A percentile compares a stretch with the other conserved stretches of the same genome.
Conservation (phyloP, 2,797 vertebrate genomes). For the Gouania willdenowi region DNA sequence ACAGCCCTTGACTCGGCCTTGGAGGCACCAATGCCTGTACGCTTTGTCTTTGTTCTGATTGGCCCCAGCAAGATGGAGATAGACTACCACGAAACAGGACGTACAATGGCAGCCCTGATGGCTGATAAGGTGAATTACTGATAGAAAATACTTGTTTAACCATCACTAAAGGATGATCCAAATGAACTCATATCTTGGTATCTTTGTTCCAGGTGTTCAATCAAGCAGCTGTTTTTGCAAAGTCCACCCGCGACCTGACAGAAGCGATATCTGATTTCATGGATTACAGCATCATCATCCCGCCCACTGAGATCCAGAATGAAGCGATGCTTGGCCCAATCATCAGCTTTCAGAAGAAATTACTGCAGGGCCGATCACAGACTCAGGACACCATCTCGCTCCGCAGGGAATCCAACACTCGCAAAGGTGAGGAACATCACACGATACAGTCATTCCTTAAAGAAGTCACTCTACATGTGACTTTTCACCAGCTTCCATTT, state of each 20-base stretch:
- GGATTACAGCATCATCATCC: constrained; percentile 90
- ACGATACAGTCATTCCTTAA: too few relatives aligned
- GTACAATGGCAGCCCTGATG: constrained; percentile 84
- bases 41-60: constrained; percentile 84
- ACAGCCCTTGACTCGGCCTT: constrained; percentile 68
- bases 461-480: too few relatives aligned
- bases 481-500: constrained; percentile 42
- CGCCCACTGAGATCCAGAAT: constrained; percentile 78
- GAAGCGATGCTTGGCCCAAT: constrained; percentile 80
- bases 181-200: too few relatives aligned
- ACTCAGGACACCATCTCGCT: constrained; percentile 20
- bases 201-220: constrained; percentile 81
- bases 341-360: constrained; percentile 82
- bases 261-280: constrained; percentile 79
- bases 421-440: constrained; percentile 42
- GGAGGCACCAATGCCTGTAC: constrained; percentile 70
- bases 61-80: constrained; percentile 74
- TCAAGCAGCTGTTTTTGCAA: constrained; percentile 76
- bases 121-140: constrained; percentile 80
- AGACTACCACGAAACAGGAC: constrained; percentile 85
- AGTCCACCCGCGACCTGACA: constrained; percentile 68
- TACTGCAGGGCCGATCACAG: constrained; percentile 79
- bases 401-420: constrained; percentile 44
- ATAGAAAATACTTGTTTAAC: too few relatives aligned
- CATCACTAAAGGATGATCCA: too few relatives aligned